Conservation (phyloP, 2,797 vertebrate species). For the Smutsia temminckii region DNA sequence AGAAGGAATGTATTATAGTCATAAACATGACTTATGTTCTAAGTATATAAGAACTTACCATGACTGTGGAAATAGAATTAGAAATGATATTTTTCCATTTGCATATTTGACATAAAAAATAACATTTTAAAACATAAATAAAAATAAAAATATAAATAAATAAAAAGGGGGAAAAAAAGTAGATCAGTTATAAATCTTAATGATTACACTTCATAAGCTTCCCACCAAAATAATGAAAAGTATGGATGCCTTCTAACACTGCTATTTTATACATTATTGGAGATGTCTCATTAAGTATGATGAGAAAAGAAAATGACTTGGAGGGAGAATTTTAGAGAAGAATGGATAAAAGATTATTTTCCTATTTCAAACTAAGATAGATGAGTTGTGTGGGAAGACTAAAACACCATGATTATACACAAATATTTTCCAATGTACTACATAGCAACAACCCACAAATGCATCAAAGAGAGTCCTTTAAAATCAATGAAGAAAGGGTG, state of each 20-base stretch:
- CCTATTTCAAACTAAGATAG: not conserved
- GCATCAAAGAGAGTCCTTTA: not conserved
- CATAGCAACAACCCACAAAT: not conserved
- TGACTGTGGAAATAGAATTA: slow-evolving; percentile 52
- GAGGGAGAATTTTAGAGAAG: not conserved
- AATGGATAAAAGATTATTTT: not conserved
- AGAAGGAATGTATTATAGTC: not conserved
- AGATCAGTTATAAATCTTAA: not conserved
- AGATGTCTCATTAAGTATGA: not conserved
- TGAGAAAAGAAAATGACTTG: not conserved
- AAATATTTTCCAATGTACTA: not conserved
- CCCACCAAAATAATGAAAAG: not conserved
- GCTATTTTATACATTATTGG: not conserved
- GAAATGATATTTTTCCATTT: slow-evolving; percentile 59
- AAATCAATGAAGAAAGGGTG: not conserved
- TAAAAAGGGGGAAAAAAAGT: not conserved
- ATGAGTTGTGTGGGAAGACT: not conserved
- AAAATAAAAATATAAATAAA: too few relatives aligned
- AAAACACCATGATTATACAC: not conserved
- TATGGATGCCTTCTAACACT: not conserved
- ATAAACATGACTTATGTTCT: slow-evolving; percentile 64
- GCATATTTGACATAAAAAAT: slow-evolving; percentile 40
- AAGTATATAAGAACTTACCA: slow-evolving; percentile 58
- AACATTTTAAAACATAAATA: slow-evolving; percentile 40
- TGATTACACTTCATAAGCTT: not conserved